A percentile compares a stretch with the other conserved stretches of the same genome.
These are phyloP conservation scores for Henricia sp. DNA, from an alignment of 53 echinoderm and acorn worm genomes.

Conservation along the genomic window DNA sequence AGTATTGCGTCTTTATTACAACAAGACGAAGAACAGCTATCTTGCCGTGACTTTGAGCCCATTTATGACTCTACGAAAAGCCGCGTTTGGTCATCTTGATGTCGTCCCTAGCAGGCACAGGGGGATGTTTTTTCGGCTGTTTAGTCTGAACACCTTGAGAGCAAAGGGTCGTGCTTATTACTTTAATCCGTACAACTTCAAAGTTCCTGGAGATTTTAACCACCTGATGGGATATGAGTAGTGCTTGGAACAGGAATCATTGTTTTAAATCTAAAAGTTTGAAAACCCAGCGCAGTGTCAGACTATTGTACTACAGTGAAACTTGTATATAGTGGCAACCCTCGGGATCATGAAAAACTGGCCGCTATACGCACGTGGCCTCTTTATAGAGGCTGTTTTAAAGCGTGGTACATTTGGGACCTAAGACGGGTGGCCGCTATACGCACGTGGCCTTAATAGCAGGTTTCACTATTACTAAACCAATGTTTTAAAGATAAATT, in stretches of 20 bases:
- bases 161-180: constrained; percentile 54
- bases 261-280: too few species aligned
- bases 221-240: constrained; percentile 71
- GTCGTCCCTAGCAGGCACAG: constrained; percentile 45
- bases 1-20: constrained; percentile 81
- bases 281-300: not conserved
- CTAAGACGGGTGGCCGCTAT: too few species aligned
- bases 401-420: not conserved
- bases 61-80: constrained; percentile 43
- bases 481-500: too few species aligned
- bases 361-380: too few species aligned
- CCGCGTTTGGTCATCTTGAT: constrained; percentile 57
- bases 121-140: not conserved
- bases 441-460: too few species aligned
- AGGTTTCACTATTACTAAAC: too few species aligned
- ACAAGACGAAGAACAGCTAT: constrained; percentile 65
- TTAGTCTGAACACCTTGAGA: constrained; percentile 73
- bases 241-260: too few species aligned
- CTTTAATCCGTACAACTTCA: constrained; percentile 77
- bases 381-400: not conserved
- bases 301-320: not conserved
- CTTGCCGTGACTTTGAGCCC: constrained; percentile 62
- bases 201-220: constrained; percentile 83
- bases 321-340: not conserved
- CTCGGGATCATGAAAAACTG: not conserved